Evolutionary conservation across 64 coral and sea anemone genomes (phyloP).

Genomic region (Stylophora pistillata): DNA sequence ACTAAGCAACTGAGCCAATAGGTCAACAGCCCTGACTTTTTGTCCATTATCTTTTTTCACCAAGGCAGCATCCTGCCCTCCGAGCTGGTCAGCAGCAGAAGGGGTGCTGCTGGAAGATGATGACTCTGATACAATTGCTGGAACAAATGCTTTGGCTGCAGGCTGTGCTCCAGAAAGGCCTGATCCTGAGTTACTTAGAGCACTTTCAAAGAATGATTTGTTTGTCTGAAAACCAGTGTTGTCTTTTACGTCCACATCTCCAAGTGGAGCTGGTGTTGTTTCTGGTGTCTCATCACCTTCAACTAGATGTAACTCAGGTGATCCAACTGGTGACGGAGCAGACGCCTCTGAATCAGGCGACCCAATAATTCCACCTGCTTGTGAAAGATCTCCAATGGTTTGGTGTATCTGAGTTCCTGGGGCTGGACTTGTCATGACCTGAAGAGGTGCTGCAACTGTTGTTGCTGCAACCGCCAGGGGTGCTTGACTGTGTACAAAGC

Average conservation of each 20-base stretch:
- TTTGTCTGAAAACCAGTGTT: conserved; percentile 62
- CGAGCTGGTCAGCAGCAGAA: conserved; percentile 8
- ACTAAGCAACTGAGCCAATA: conserved; percentile 80
- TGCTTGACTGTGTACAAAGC: conserved; percentile 28
- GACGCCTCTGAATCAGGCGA: conserved; percentile 86
- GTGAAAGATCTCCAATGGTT: neutral
- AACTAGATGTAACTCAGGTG: conserved; percentile 72
- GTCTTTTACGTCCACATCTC: conserved; percentile 45
- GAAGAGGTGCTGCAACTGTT: conserved; percentile 26
- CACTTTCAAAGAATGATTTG: conserved; percentile 58
- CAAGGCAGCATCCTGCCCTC: conserved; percentile 14
- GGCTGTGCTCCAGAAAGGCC: neutral
- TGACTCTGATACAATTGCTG: neutral
- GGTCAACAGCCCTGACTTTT: conserved; percentile 78
- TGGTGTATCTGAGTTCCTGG: conserved; percentile 2
- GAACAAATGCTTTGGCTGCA: neutral
- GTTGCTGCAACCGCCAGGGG: conserved; percentile 32
- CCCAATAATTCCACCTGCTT: neutral
- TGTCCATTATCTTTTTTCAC: conserved; percentile 42
- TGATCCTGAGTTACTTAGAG: neutral
- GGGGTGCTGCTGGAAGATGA: conserved; percentile 15
- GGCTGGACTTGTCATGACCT: conserved; percentile 9
- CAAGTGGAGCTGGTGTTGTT: conserved; percentile 55
- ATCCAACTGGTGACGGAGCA: conserved; percentile 85
- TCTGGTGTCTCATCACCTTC: conserved; percentile 77